A percentile compares a stretch with the other conserved stretches of the same genome.
Conservation (phyloP, 2,888 invertebrate genomes). For the Meandrusa payeni region DNA sequence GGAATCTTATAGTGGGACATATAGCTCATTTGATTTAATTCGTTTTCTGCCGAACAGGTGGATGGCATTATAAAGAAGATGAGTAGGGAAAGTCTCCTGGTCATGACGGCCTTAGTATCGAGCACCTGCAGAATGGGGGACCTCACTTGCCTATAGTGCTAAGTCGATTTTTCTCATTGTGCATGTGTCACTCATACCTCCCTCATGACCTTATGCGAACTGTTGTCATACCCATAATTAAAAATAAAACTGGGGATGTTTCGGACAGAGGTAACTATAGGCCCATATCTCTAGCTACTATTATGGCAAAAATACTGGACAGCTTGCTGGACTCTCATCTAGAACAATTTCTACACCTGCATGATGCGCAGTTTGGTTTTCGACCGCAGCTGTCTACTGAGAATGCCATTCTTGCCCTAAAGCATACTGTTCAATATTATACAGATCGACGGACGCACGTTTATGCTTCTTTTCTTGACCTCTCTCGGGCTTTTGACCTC, state of each 20-base stretch:
- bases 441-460: conserved; percentile 21
- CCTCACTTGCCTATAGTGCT: conserved; percentile 25
- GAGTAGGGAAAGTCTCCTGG: conserved; percentile 24
- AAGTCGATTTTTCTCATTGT: conserved; percentile 25
- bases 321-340: conserved; percentile 26
- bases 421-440: conserved; percentile 21
- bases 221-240: conserved; percentile 28
- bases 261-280: conserved; percentile 28
- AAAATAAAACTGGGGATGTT: conserved; percentile 29
- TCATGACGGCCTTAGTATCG: conserved; percentile 28
- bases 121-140: conserved; percentile 27
- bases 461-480: too few relatives aligned
- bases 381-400: conserved; percentile 25
- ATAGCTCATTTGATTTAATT: too few relatives aligned
- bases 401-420: conserved; percentile 23
- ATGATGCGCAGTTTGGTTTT: conserved; percentile 28
- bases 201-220: conserved; percentile 20
- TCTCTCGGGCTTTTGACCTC: conserved; percentile 27
- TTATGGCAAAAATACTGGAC: conserved; percentile 30
- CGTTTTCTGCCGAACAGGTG: too few relatives aligned
- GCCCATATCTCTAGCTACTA: conserved; percentile 30
- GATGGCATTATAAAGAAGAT: too few relatives aligned
- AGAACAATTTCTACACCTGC: conserved; percentile 5
- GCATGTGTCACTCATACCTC: conserved; percentile 23
- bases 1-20: background rate